Base-by-base conservation (phyloP, 2,113 vertebrate species). In the Brachionichthys hirsutus region DNA sequence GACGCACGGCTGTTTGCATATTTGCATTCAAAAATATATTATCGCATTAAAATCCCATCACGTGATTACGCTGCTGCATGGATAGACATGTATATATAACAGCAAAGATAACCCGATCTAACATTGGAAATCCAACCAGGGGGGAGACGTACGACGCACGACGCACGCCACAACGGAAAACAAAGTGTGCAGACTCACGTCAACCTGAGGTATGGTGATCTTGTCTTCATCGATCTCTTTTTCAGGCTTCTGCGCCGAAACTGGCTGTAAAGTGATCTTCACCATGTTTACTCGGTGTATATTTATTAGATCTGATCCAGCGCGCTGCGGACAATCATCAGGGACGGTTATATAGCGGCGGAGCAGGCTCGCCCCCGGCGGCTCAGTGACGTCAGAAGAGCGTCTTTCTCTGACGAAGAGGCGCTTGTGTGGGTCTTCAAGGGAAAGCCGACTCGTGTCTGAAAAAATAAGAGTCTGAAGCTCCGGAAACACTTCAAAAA, bases 241-340 rank as follows among this genome's bases (percentile, higher is more conserved):
- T 63, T 94, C 93, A 11, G 82, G 80, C 82, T 96, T 97, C 83
- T 93, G 84, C 48, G 81, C 87, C 72, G 91, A 83, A 4, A 92
- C 89, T 18, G 90, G 78, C 83, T 94, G 93, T 70, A 95, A 94
- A 3, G 92, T 92, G 70, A 96, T 95, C 90, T 95, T 95, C 92
- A 95, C 95, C 94, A 96, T 96, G 71, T 80, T 76, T 85, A 49
- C 54, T 45, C 47, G 16, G 44, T 67, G 46, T 62, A 1, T 52
- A 6, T 58, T 44, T 67, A 36, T 47, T 80, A 43, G 46, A 35
- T 62, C 62, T 73, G 60, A 12, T 71, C 71, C 62, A 44, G 55
- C 70, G 54, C 16, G 71, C 54, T 84, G 83, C 41, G 52, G 67
- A 49, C 68, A 9, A 77, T 35, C 56, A 69, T 52, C 11, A 15